Evolutionary conservation across 2,888 invertebrate genomes (phyloP).

Genomic region (Exephanes ischioxanthus): DNA sequence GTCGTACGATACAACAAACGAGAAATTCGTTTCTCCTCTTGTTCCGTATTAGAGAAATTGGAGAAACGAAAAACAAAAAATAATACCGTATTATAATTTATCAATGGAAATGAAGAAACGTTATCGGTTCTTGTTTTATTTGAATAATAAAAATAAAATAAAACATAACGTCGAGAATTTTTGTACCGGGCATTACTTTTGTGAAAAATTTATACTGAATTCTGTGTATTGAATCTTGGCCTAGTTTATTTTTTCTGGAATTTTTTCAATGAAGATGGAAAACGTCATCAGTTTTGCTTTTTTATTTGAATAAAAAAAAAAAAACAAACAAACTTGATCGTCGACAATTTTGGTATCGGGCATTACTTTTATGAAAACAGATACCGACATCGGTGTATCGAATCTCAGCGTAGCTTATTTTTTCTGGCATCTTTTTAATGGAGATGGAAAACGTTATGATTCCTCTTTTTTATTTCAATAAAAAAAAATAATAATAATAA

Average conservation of each 20-base stretch:
- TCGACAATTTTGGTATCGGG: background rate
- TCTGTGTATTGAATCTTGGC: background rate
- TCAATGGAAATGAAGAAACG: too few relatives aligned
- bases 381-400: background rate
- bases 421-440: background rate
- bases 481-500: too few relatives aligned
- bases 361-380: background rate
- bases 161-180: background rate
- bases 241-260: background rate
- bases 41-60: background rate
- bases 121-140: too few relatives aligned
- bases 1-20: conserved; percentile 25
- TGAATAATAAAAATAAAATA: too few relatives aligned
- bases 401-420: background rate
- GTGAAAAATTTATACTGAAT: background rate
- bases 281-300: too few relatives aligned
- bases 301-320: too few relatives aligned
- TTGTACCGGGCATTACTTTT: background rate
- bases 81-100: background rate
- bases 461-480: too few relatives aligned
- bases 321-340: background rate
- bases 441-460: too few relatives aligned
- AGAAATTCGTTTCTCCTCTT: background rate
- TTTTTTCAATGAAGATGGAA: too few relatives aligned
- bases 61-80: background rate